phyloP scores from a whole-genome alignment of 2,888 invertebrate species.

The Chalcosyrphus nemorum region DNA sequence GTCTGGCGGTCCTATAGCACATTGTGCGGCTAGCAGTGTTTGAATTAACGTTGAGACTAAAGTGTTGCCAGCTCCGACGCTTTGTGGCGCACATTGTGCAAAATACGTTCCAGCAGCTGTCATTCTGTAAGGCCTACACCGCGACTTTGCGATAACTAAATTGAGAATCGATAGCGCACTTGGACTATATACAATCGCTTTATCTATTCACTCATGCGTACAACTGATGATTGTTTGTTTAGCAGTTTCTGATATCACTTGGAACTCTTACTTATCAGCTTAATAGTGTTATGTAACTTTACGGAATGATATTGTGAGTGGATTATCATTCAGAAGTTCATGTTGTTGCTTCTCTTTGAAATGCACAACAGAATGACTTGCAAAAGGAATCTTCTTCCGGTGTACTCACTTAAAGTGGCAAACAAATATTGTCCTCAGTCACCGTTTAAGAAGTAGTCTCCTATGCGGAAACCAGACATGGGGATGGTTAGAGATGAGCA shows the following conservation, averaged over 20 bases:
- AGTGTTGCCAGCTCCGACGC: conserved; percentile 77
- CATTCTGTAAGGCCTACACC: no score
- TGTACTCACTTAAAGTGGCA: no score
- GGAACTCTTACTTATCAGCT: neutral
- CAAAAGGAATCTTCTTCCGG: no score
- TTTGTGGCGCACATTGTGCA: conserved; percentile 74
- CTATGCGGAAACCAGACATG: no score
- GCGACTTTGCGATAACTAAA: neutral
- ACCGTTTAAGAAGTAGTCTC: no score
- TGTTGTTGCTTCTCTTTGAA: neutral
- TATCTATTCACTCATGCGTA: neutral
- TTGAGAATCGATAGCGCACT: neutral
- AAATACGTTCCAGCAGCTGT: neutral
- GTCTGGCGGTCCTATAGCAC: conserved; percentile 82
- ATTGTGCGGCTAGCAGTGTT: conserved; percentile 84
- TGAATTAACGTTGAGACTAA: conserved; percentile 84
- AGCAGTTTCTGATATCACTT: neutral
- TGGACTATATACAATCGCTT: neutral
- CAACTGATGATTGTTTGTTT: neutral
- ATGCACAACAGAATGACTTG: neutral
- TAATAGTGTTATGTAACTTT: neutral
- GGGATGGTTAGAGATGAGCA: no score
- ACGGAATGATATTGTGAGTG: neutral
- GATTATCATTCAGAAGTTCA: neutral
- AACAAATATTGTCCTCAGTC: no score